Evolutionary conservation across 1,140 invertebrate species (phyloP).

Genomic region (Temnothorax longispinosus): DNA sequence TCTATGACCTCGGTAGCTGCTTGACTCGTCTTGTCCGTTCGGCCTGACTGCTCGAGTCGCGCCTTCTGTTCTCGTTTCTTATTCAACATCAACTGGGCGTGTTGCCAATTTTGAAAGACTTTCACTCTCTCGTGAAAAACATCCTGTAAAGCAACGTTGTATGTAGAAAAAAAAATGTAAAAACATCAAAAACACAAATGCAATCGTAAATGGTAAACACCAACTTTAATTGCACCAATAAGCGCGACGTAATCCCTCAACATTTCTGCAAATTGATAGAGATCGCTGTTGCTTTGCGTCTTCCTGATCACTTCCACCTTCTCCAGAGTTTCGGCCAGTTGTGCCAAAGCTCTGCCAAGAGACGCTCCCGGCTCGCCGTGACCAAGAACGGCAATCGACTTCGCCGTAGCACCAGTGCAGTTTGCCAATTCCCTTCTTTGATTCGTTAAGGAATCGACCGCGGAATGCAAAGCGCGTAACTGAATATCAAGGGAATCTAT

Average conservation of each 20-base stretch:
- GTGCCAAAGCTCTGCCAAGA: constrained; percentile 95
- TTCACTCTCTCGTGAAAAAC: constrained; percentile 99
- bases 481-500: constrained; percentile 97
- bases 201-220: constrained; percentile 17
- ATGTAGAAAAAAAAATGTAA: background rate
- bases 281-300: constrained; percentile 98
- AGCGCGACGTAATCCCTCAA: constrained; percentile 98
- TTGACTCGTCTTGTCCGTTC: constrained; percentile 95
- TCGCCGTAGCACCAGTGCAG: constrained; percentile 93
- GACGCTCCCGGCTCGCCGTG: constrained; percentile 98
- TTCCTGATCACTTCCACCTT: constrained; percentile 94
- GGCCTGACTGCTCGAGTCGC: constrained; percentile 95
- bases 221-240: constrained; percentile 95
- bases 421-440: constrained; percentile 95
- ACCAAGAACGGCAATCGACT: constrained; percentile 96
- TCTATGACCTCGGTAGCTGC: constrained; percentile 96
- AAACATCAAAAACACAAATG: background rate
- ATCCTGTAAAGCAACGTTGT: constrained; percentile 87
- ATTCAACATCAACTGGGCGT: constrained; percentile 96
- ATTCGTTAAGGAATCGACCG: constrained; percentile 94
- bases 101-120: constrained; percentile 99
- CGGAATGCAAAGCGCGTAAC: constrained; percentile 94
- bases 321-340: constrained; percentile 94
- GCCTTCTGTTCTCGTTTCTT: constrained; percentile 98
- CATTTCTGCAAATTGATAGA: constrained; percentile 96